These are phyloP conservation scores for Hypsibius dujardini DNA, from an alignment of 1,140 invertebrate species.

Conservation along the genomic window DNA sequence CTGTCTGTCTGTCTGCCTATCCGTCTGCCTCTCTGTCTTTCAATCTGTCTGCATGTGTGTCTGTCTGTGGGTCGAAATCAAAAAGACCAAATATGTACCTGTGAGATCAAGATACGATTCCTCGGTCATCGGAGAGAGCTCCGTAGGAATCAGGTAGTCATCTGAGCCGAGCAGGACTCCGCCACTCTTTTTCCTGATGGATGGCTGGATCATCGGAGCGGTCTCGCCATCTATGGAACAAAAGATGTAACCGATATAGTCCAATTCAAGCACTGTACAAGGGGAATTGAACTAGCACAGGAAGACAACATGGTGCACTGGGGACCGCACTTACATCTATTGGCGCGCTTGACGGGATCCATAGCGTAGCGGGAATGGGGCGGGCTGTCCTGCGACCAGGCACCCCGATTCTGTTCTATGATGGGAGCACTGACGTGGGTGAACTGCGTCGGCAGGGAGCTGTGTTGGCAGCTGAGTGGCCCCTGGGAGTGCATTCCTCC, in stretches of 20 bases:
- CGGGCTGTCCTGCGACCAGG: background rate
- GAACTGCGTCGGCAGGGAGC: too few species aligned
- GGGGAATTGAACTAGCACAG: background rate
- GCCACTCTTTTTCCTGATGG: background rate
- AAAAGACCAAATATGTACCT: too few species aligned
- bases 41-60: background rate
- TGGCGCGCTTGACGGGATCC: background rate
- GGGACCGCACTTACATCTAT: background rate
- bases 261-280: background rate
- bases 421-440: background rate
- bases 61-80: too few species aligned
- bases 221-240: background rate
- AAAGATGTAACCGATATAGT: background rate
- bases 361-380: slow-evolving; percentile 3
- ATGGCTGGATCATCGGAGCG: too few species aligned
- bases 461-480: background rate
- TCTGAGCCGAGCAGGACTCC: background rate
- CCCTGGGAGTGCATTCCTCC: background rate
- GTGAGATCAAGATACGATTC: background rate
- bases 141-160: background rate
- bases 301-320: background rate
- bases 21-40: too few species aligned
- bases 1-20: too few species aligned
- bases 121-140: background rate
- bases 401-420: background rate